Percentiles rank a stretch among this genome's conserved stretches.
Evolutionary conservation across 1,140 invertebrate species (phyloP).

Genomic region (Belonocnema kinseyi): DNA sequence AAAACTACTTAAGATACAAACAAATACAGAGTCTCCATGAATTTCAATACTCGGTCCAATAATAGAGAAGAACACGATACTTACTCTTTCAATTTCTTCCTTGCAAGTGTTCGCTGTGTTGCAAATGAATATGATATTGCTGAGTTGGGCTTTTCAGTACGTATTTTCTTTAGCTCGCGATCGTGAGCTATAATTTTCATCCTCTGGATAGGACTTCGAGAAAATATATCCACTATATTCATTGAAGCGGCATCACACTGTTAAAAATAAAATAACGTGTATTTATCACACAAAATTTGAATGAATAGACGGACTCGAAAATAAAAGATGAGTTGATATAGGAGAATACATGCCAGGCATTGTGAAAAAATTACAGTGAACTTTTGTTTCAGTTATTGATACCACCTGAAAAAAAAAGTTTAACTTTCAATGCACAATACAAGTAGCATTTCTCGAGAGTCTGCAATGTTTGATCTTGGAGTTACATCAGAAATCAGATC

Average conservation of each 20-base stretch:
- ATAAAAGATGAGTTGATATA: no score
- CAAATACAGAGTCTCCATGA: no score
- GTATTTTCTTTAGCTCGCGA: slow-evolving; percentile 67
- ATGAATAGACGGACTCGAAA: no score
- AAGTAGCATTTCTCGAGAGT: no score
- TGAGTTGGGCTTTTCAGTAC: slow-evolving; percentile 67
- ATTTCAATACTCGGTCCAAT: not conserved
- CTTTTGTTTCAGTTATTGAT: no score
- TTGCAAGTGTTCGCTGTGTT: slow-evolving; percentile 71
- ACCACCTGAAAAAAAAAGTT: no score
- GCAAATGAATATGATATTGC: slow-evolving; percentile 73
- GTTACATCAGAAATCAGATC: no score
- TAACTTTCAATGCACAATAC: no score
- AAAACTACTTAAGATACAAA: no score
- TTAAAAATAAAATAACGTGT: slow-evolving; percentile 30
- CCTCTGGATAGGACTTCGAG: slow-evolving; percentile 60
- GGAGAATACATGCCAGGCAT: no score
- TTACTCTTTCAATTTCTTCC: slow-evolving; percentile 73
- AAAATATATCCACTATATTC: slow-evolving; percentile 71
- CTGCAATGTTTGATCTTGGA: no score
- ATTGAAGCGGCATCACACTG: slow-evolving; percentile 72
- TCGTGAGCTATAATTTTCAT: slow-evolving; percentile 72
- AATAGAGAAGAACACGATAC: slow-evolving; percentile 44
- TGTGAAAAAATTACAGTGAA: no score
- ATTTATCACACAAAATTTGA: slow-evolving; percentile 4